Evolutionary conservation across 2,113 vertebrate species (phyloP).

Genomic region (Lanius ludovicianus): DNA sequence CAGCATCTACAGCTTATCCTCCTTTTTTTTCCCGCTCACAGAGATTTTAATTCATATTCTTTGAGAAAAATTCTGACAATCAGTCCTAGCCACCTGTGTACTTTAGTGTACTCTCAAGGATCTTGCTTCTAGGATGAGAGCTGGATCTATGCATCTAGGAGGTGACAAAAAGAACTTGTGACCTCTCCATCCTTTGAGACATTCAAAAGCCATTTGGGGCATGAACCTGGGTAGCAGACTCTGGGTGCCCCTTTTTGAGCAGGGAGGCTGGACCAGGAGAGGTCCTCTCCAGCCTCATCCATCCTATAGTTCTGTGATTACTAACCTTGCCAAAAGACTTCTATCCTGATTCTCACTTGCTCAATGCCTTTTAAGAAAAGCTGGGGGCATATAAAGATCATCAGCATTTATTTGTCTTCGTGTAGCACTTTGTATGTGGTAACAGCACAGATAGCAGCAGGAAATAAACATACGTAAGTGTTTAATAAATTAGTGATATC

Average conservation of each 20-base stretch:
- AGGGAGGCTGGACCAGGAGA: not conserved
- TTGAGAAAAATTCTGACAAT: not conserved
- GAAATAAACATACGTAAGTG: not conserved
- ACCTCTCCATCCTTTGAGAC: not conserved
- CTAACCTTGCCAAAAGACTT: not conserved
- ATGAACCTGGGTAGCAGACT: not conserved
- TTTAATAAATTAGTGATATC: not conserved
- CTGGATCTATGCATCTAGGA: not conserved
- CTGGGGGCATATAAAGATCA: not conserved
- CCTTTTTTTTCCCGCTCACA: not conserved
- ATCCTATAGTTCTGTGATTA: not conserved
- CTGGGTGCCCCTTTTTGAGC: not conserved
- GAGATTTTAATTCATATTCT: not conserved
- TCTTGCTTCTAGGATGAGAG: not conserved
- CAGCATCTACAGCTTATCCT: not conserved
- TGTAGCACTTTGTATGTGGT: not conserved
- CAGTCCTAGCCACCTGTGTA: not conserved
- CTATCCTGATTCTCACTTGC: not conserved
- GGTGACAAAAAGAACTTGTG: not conserved
- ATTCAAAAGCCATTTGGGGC: not conserved
- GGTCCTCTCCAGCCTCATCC: not conserved
- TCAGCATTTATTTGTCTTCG: not conserved
- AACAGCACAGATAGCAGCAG: not conserved
- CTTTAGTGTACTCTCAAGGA: not conserved
- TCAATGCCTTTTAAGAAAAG: not conserved